Percentiles rank a stretch among this genome's conserved stretches.
These are phyloP conservation scores for Spodoptera exigua DNA, from an alignment of 2,888 invertebrate species.

Conservation along the genomic window DNA sequence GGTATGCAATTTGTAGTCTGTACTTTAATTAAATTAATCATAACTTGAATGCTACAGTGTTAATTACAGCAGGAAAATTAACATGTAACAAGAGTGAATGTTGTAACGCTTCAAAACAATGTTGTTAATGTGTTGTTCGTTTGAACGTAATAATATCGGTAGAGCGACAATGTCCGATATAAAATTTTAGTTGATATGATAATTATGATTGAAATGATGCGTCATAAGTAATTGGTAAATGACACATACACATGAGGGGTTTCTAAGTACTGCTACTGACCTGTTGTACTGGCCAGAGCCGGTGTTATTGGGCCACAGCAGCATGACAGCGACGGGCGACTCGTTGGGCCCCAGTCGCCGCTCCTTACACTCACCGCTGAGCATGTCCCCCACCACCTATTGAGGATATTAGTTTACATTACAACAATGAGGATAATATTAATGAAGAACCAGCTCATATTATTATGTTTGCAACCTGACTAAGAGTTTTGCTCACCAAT, in stretches of 20 bases:
- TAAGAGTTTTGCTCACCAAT: too few species aligned
- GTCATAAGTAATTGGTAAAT: slow-evolving; percentile 25
- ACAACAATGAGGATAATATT: too few species aligned
- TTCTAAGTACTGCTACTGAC: slow-evolving; percentile 64
- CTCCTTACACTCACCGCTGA: slow-evolving; percentile 98
- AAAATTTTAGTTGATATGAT: slow-evolving; percentile 15
- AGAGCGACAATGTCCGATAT: neutral
- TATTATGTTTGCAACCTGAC: too few species aligned
- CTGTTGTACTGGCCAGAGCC: slow-evolving; percentile 88
- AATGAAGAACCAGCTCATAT: too few species aligned
- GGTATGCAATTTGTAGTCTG: slow-evolving; percentile 32
- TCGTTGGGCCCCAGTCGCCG: slow-evolving; percentile 94
- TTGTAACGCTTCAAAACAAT: neutral
- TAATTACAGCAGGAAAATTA: slow-evolving; percentile 37
- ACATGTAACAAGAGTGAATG: slow-evolving; percentile 12
- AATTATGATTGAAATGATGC: neutral
- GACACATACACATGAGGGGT: slow-evolving; percentile 25
- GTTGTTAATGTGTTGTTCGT: slow-evolving; percentile 12
- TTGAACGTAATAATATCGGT: slow-evolving; percentile 11
- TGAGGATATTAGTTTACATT: neutral
- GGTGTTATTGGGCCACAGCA: slow-evolving; percentile 93
- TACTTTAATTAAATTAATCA: slow-evolving; percentile 37
- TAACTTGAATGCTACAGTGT: slow-evolving; percentile 18
- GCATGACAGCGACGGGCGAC: slow-evolving; percentile 95
- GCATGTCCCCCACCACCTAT: slow-evolving; percentile 94